Evolutionary conservation across 2,888 invertebrate species (phyloP), one percentile per base, ranked within the genome.

Genomic region (Mesodorylaimus sp.): DNA sequence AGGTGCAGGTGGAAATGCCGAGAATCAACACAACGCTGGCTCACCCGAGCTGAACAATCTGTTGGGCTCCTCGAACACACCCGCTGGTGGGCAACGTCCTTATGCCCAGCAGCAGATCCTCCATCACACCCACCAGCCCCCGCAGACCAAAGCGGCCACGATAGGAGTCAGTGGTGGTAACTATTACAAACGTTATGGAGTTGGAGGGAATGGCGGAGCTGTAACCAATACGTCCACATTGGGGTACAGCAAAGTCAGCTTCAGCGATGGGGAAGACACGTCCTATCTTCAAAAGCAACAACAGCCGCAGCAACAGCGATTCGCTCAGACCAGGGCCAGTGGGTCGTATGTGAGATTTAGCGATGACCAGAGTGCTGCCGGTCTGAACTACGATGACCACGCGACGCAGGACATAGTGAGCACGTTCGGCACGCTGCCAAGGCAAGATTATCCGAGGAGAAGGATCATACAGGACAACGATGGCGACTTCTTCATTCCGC

Each of bases 401-500:
- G 26, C 32, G 2, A 19, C 2, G 2, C 36, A 21, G 38, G 52
- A 50, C n/a, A 29, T 25, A 19, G 28, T 45, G 16, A 50, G 23
- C 39, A 50, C 52, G 10, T 52, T 52, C 39, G 52, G 52, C 38
- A 52, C 52, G 3, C 16, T 52, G 45, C 52, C 49, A 13, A 36
- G 49, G 27, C 7, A 5, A 13, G 41, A 39, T 19, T 26, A 26
- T 10, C 24, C 10, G 21, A 25, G 27, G 13, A 25, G 27, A 10
- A 19, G n/a, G 41, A 19, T 23, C n/a, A 21, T n/a, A 7, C 16
- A 7, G 10, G n/a, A n/a, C n/a, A n/a, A n/a, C n/a, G n/a, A n/a
- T n/a, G n/a, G n/a, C n/a, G n/a, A n/a, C n/a, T n/a, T n/a, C n/a
- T n/a, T n/a, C n/a, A n/a, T n/a, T n/a, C 7, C 41, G 10, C 10